Percentiles rank a stretch among this genome's conserved stretches.
Conservation (phyloP, 1,140 invertebrate species). For the Thalassaphorura encarpata region DNA sequence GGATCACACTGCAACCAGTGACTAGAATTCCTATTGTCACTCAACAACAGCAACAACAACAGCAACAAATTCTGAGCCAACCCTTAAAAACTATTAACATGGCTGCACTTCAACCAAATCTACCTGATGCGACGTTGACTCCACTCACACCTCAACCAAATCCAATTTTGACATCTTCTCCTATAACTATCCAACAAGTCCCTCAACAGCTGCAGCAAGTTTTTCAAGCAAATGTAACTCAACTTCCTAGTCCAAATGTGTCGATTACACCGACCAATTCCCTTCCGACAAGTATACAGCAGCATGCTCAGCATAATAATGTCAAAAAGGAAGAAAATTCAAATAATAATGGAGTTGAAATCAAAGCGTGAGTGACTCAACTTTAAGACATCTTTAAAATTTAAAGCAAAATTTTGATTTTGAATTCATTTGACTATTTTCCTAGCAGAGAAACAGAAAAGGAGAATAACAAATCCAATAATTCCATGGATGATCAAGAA, state of each 20-base stretch:
- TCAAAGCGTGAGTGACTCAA: background rate
- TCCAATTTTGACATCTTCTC: background rate
- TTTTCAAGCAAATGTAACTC: slow-evolving; percentile 22
- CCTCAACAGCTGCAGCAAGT: slow-evolving; percentile 25
- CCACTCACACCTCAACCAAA: slow-evolving; percentile 23
- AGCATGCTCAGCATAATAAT: too few relatives aligned
- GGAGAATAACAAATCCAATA: slow-evolving; percentile 24
- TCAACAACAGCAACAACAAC: background rate
- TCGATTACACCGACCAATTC: slow-evolving; percentile 27
- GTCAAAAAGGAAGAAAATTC: slow-evolving; percentile 7
- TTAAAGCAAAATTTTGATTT: slow-evolving; percentile 39
- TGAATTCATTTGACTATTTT: slow-evolving; percentile 34
- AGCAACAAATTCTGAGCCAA: slow-evolving; percentile 6
- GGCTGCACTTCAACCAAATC: slow-evolving; percentile 25
- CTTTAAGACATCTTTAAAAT: too few relatives aligned
- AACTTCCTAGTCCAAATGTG: slow-evolving; percentile 30
- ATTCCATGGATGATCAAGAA: slow-evolving; percentile 16
- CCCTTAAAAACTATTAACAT: slow-evolving; percentile 32
- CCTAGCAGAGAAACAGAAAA: slow-evolving; percentile 25
- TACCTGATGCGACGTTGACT: slow-evolving; percentile 30
- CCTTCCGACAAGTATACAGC: background rate
- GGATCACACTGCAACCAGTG: slow-evolving; percentile 7
- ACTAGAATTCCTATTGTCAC: slow-evolving; percentile 20
- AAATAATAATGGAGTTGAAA: slow-evolving; percentile 8
- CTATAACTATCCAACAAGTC: slow-evolving; percentile 4